Evolutionary conservation across 2,113 vertebrate species (phyloP), one percentile per base, ranked within the genome.

Genomic region (Xerus inauris): DNA sequence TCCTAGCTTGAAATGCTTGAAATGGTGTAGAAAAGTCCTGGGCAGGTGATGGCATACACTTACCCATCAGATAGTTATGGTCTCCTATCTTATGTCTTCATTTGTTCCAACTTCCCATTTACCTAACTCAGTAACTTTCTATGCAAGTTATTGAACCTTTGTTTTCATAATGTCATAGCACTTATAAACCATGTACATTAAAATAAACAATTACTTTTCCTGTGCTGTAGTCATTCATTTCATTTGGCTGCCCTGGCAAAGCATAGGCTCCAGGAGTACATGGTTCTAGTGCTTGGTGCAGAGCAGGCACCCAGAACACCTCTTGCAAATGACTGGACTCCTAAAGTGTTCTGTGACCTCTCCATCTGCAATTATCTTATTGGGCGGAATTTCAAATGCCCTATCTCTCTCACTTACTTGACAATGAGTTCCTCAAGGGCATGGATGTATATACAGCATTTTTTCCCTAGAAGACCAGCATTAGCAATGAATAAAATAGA

Each of bases 381-480:
- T 8, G 14, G 32, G 65, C n/a, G 14, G 59, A n/a, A 38, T 57
- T 45, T 4, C 22, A 2, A 54, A 40, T 6, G 3, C 38, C 35
- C 75, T 40, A 14, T 45, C 35, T 30, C 1, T 75, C 38, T 87
- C 40, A 69, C 22, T 30, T 91, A 88, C 38, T 69, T 59, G 83
- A 67, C 35, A 64, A 4, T 76, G 62, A 73, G 82, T 3, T 57
- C 49, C 91, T 38, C 3, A 95, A 80, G 47, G 91, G 45, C 14
- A n/a, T 2, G 16, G 59, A 12, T 8, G 35, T 42, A 6, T 5
- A 2, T 1, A 20, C 8, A 67, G 59, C 8, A 0, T n/a, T 71
- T 89, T n/a, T 62, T 35, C 35, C 16, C n/a, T 24, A 28, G 77
- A 88, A 79, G 28, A 47, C 65, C 30, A 67, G 42, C 51, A 49